These are phyloP conservation scores for Hartigia nigra DNA, from an alignment of 2,888 invertebrate species.

Conservation along the genomic window DNA sequence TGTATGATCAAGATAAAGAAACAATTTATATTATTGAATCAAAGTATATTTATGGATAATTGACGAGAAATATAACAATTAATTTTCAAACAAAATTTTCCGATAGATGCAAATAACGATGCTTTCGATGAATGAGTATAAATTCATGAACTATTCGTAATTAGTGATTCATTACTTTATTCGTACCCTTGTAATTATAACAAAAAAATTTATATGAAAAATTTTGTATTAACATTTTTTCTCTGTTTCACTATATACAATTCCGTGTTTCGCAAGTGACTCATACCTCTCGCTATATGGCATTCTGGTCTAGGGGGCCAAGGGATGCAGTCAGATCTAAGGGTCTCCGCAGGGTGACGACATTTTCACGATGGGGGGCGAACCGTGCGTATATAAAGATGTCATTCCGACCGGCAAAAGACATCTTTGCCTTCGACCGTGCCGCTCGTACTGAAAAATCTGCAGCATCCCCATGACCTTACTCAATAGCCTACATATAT, in stretches of 20 bases:
- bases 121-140: background rate
- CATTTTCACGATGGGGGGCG: slow-evolving; percentile 57
- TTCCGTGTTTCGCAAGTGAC: background rate
- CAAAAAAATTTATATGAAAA: too few species aligned
- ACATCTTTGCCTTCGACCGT: slow-evolving; percentile 28
- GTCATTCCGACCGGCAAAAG: slow-evolving; percentile 49
- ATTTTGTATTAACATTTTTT: too few species aligned
- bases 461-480: slow-evolving; percentile 10
- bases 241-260: background rate
- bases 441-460: background rate
- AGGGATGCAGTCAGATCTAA: slow-evolving; percentile 54
- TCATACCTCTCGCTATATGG: background rate
- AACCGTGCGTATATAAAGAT: slow-evolving; percentile 53
- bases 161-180: background rate
- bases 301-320: background rate
- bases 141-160: background rate
- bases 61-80: background rate
- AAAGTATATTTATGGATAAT: background rate
- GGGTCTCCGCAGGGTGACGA: slow-evolving; percentile 61
- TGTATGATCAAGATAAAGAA: background rate
- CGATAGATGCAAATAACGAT: background rate
- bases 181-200: background rate
- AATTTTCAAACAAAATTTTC: background rate
- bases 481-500: background rate
- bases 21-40: background rate